A percentile compares a stretch with the other conserved stretches of the same genome.
Conservation (phyloP, 2,797 vertebrate species). For the Acrocephalus scirpaceus region DNA sequence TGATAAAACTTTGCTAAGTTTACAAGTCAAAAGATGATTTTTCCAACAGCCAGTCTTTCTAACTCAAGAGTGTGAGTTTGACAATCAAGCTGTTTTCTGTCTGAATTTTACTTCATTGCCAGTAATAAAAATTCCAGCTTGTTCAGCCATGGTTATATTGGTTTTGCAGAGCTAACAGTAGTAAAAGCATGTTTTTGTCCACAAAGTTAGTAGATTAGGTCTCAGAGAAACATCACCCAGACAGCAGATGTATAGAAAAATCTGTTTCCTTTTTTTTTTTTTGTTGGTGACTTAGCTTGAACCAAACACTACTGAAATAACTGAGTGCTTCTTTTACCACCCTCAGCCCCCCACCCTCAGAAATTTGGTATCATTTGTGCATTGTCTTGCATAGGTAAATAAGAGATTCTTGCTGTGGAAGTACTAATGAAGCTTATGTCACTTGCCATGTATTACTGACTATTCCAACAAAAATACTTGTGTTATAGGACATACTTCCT, state of each 20-base stretch:
- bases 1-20: conserved; percentile 29
- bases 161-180: conserved; percentile 45
- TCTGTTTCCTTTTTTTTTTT: background rate
- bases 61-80: conserved; percentile 1
- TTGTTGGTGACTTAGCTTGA: background rate
- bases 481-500: background rate
- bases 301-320: background rate
- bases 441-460: background rate
- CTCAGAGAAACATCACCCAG: background rate
- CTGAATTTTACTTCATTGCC: conserved; percentile 43
- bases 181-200: conserved; percentile 56
- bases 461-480: background rate
- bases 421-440: background rate
- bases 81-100: conserved; percentile 53
- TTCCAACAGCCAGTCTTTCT: conserved; percentile 31
- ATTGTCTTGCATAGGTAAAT: background rate
- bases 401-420: background rate
- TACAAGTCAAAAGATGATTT: conserved; percentile 41
- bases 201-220: background rate
- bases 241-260: conserved; percentile 15
- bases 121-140: conserved; percentile 63
- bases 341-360: background rate
- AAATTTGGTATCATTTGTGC: background rate
- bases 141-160: conserved; percentile 23
- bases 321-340: background rate